Conservation (phyloP, 2,797 vertebrate genomes). For the Coendou prehensilis region DNA sequence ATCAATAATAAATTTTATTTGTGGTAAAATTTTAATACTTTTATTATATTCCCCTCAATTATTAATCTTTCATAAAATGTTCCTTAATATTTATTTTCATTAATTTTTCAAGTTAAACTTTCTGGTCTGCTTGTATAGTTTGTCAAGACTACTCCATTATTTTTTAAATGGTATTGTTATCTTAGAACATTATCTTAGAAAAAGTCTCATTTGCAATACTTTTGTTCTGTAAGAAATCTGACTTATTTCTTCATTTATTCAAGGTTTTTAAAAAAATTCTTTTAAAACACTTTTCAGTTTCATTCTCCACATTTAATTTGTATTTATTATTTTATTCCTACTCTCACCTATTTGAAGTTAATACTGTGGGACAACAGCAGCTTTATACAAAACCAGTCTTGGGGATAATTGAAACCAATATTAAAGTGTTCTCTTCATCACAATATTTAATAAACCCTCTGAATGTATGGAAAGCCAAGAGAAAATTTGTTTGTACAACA, state of each 20-base stretch:
- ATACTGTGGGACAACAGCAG: background rate
- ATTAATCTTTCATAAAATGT: background rate
- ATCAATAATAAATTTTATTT: background rate
- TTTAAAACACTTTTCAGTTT: slow-evolving; percentile 17
- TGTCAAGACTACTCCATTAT: background rate
- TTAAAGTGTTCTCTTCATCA: background rate
- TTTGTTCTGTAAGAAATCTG: background rate
- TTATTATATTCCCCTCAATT: background rate
- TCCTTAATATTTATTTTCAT: background rate
- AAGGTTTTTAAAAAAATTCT: background rate
- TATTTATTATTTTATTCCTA: background rate
- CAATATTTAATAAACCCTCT: background rate
- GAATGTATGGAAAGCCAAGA: background rate
- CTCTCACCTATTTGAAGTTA: slow-evolving; percentile 5
- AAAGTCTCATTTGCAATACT: background rate
- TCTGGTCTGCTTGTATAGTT: background rate
- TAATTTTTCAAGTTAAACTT: slow-evolving; percentile 37
- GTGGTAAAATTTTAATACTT: background rate
- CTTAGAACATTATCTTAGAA: background rate
- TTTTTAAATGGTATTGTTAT: background rate
- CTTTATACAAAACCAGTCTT: background rate
- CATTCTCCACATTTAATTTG: slow-evolving; percentile 2
- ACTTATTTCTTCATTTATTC: background rate
- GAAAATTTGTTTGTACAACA: background rate
- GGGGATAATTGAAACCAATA: background rate